These are phyloP conservation scores for Brachionus manjavacas DNA, from an alignment of 1,140 invertebrate genomes.

Conservation along the genomic window DNA sequence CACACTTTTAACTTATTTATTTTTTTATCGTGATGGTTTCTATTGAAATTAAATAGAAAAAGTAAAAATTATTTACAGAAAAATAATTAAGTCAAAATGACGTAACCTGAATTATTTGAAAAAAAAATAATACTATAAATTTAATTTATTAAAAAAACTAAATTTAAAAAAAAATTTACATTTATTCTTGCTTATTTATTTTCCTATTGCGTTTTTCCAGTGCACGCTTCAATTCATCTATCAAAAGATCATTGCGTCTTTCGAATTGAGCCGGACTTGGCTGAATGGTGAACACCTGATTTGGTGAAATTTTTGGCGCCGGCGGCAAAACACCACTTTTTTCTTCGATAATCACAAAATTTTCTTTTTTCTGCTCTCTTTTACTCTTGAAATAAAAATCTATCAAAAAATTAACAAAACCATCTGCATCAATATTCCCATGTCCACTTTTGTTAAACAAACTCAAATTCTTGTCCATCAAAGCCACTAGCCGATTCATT, in stretches of 20 bases:
- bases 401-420: conserved; percentile 10
- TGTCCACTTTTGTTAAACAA: neutral
- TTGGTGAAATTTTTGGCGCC: neutral
- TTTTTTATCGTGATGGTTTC: too few species aligned
- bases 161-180: neutral
- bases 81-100: too few species aligned
- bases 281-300: neutral
- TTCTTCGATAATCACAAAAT: neutral
- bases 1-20: too few species aligned
- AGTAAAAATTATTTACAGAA: too few species aligned
- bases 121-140: too few species aligned
- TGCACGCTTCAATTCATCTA: neutral
- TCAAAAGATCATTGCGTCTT: neutral
- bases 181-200: neutral
- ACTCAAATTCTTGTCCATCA: neutral
- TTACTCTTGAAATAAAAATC: conserved; percentile 8
- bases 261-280: neutral
- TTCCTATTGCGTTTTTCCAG: neutral
- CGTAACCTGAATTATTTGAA: too few species aligned
- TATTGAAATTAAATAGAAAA: too few species aligned
- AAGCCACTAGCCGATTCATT: neutral
- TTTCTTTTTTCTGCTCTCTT: neutral
- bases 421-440: neutral
- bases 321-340: neutral
- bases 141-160: too few species aligned